phyloP scores from a whole-genome alignment of 2,797 vertebrate species.

The Characodon lateralis region DNA sequence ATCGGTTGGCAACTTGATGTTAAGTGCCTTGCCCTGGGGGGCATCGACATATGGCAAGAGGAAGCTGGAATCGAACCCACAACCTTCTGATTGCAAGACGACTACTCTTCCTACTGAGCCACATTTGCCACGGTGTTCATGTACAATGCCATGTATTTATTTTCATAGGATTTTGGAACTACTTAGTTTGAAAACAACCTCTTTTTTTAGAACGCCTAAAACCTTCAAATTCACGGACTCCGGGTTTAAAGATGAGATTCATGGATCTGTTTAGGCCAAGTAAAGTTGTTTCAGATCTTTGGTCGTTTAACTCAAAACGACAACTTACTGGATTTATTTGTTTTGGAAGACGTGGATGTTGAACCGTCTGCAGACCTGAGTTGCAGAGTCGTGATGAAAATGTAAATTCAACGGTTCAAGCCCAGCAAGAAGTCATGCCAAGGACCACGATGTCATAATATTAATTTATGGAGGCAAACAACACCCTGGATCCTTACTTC shows the following conservation, averaged over 20 bases:
- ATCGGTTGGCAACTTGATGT: too few species aligned
- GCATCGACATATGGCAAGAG: too few species aligned
- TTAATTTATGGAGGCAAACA: conserved; percentile 55
- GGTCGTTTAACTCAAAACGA: not conserved
- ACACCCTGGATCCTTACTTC: conserved; percentile 50
- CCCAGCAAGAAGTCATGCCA: conserved; percentile 18
- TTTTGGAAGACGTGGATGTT: not conserved
- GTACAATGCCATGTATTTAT: not conserved
- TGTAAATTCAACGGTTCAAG: conserved; percentile 7
- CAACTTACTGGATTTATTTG: not conserved
- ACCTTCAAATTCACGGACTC: not conserved
- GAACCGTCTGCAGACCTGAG: not conserved
- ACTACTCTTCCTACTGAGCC: too few species aligned
- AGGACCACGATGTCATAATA: conserved; percentile 59
- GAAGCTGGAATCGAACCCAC: too few species aligned
- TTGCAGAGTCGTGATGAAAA: not conserved
- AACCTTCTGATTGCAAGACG: too few species aligned
- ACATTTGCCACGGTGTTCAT: too few species aligned
- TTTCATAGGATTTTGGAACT: not conserved
- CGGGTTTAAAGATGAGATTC: not conserved
- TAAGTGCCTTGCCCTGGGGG: too few species aligned
- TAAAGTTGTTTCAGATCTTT: not conserved
- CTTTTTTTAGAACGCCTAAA: not conserved
- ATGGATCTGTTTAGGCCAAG: not conserved
- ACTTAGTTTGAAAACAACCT: not conserved